Percentiles rank a stretch among this genome's conserved stretches.
These are phyloP conservation scores for Chrysemys picta DNA, from an alignment of 2,113 vertebrate species.

Conservation along the genomic window DNA sequence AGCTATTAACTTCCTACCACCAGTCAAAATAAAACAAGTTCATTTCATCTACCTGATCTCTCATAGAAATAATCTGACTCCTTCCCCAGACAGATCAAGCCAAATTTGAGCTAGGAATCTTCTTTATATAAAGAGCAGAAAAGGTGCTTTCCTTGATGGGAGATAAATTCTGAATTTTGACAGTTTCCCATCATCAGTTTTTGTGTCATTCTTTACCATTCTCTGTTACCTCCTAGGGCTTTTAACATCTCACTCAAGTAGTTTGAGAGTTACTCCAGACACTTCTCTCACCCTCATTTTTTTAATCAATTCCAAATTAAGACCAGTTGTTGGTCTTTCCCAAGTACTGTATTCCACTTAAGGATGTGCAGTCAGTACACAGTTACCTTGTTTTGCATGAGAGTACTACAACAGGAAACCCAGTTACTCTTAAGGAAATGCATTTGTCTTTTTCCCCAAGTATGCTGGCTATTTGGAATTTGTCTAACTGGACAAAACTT, in stretches of 20 bases:
- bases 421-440: not conserved
- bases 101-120: not conserved
- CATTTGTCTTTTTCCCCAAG: not conserved
- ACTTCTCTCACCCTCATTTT: not conserved
- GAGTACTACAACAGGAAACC: not conserved
- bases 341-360: fast-evolving
- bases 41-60: not conserved
- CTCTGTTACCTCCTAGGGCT: not conserved
- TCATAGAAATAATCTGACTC: not conserved
- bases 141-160: fast-evolving
- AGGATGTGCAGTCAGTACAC: not conserved
- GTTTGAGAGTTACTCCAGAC: not conserved
- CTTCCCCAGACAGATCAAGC: fast-evolving
- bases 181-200: not conserved
- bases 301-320: not conserved
- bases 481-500: not conserved
- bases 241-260: not conserved
- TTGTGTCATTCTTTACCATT: not conserved
- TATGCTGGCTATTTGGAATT: constrained; percentile 10
- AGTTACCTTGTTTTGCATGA: not conserved
- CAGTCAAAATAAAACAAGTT: fast-evolving
- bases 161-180: not conserved
- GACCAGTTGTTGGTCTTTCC: not conserved
- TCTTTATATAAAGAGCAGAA: fast-evolving
- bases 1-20: not conserved